These are phyloP conservation scores for Taeniopygia guttata DNA, from an alignment of 2,797 vertebrate species.

Conservation along the genomic window DNA sequence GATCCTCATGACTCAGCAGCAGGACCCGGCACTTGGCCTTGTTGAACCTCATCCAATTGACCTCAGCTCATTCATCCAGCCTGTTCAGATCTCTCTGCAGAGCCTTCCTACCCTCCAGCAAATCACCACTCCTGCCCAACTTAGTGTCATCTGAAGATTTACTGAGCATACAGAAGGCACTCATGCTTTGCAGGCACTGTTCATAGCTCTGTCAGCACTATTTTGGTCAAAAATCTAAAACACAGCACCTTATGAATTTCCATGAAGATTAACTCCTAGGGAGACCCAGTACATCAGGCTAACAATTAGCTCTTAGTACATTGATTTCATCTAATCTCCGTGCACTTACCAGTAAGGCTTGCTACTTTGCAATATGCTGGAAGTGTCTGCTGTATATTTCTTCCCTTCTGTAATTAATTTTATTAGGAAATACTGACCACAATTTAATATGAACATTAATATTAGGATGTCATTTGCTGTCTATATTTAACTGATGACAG, in stretches of 20 bases:
- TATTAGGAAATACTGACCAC: neutral
- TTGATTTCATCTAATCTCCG: neutral
- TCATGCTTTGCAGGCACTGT: neutral
- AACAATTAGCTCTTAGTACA: neutral
- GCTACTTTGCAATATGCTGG: neutral
- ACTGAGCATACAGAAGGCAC: fast-evolving
- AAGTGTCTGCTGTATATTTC: neutral
- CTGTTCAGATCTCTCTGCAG: neutral
- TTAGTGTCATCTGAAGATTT: neutral
- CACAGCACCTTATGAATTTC: neutral
- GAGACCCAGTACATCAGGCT: neutral
- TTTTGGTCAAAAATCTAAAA: neutral
- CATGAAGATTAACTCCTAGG: neutral
- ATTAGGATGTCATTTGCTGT: neutral
- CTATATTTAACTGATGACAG: neutral
- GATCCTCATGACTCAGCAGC: neutral
- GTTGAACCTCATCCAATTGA: fast-evolving
- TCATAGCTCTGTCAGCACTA: neutral
- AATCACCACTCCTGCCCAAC: neutral
- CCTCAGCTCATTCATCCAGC: too few relatives aligned
- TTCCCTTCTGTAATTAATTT: neutral
- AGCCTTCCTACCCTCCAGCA: neutral
- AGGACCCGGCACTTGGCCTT: fast-evolving
- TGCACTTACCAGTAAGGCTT: neutral
- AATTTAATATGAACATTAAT: neutral